phyloP scores from a whole-genome alignment of 2,888 invertebrate genomes.

The Epinotia demarniana region DNA sequence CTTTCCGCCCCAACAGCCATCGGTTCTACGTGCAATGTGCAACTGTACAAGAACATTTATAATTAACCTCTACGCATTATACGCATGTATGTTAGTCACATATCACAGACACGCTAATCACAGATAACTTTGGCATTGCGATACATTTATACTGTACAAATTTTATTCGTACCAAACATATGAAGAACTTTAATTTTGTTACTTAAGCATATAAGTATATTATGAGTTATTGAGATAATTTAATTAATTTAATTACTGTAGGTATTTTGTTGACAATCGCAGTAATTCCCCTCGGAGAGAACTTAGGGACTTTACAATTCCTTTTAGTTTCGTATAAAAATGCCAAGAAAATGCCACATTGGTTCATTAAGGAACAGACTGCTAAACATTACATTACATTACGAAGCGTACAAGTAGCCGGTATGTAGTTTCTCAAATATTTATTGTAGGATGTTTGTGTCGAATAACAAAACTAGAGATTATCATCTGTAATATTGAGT shows the following conservation, averaged over 20 bases:
- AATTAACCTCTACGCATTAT: too few species aligned
- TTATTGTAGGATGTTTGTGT: background rate
- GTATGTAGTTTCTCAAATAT: background rate
- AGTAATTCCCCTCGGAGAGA: slow-evolving; percentile 19
- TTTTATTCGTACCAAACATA: background rate
- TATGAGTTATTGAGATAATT: background rate
- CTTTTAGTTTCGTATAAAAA: slow-evolving; percentile 15
- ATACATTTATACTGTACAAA: background rate
- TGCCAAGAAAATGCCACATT: background rate
- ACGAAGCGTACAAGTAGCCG: background rate
- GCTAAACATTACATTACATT: too few species aligned
- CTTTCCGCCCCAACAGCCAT: too few species aligned
- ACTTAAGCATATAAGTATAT: background rate
- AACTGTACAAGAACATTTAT: too few species aligned
- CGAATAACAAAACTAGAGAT: background rate
- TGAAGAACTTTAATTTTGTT: background rate
- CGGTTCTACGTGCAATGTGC: too few species aligned
- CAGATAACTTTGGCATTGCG: too few species aligned
- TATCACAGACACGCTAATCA: too few species aligned
- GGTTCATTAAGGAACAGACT: background rate
- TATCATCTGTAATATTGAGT: background rate
- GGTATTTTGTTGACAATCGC: background rate
- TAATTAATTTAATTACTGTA: too few species aligned
- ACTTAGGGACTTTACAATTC: slow-evolving; percentile 26
- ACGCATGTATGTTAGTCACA: too few species aligned